phyloP scores from a whole-genome alignment of 1,140 invertebrate species.

The Drosophila leontia region DNA sequence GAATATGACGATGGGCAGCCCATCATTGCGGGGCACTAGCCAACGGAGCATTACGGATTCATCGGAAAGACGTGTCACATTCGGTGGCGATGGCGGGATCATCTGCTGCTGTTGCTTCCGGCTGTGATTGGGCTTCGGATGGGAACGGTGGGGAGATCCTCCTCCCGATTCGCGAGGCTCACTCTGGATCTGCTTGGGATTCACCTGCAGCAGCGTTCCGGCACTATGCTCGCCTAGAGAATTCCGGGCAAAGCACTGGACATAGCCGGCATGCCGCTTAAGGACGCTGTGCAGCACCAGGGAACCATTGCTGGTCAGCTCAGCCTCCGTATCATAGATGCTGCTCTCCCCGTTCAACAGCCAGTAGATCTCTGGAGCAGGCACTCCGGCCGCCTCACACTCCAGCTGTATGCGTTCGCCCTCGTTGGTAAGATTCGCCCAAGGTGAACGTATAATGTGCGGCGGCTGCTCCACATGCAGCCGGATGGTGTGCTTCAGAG shows the following conservation, averaged over 20 bases:
- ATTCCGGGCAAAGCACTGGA: conserved; percentile 95
- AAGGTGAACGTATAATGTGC: conserved; percentile 87
- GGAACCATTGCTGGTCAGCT: conserved; percentile 85
- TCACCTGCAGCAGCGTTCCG: conserved; percentile 89
- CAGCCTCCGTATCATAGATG: conserved; percentile 86
- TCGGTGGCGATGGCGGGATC: conserved; percentile 93
- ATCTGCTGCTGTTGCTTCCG: conserved; percentile 84
- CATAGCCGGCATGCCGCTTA: conserved; percentile 93
- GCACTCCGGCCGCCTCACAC: conserved; percentile 89
- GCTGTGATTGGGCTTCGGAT: conserved; percentile 24
- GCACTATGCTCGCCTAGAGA: conserved; percentile 89
- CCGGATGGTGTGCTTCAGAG: conserved; percentile 85
- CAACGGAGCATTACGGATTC: conserved; percentile 96
- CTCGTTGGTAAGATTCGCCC: conserved; percentile 87
- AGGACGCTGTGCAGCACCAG: conserved; percentile 89
- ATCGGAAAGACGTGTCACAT: conserved; percentile 93
- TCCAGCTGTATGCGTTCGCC: conserved; percentile 88
- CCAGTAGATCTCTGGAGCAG: conserved; percentile 91
- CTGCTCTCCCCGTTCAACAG: conserved; percentile 92
- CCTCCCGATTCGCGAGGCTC: conserved; percentile 45
- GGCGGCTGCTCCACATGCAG: conserved; percentile 87
- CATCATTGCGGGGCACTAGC: conserved; percentile 91
- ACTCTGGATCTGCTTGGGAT: conserved; percentile 90
- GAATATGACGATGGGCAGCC: conserved; percentile 94
- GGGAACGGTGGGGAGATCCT: not conserved